Evolutionary conservation across 2,113 vertebrate species (phyloP), one percentile per base, ranked within the genome.

Genomic region (Cryptotis parvus): DNA sequence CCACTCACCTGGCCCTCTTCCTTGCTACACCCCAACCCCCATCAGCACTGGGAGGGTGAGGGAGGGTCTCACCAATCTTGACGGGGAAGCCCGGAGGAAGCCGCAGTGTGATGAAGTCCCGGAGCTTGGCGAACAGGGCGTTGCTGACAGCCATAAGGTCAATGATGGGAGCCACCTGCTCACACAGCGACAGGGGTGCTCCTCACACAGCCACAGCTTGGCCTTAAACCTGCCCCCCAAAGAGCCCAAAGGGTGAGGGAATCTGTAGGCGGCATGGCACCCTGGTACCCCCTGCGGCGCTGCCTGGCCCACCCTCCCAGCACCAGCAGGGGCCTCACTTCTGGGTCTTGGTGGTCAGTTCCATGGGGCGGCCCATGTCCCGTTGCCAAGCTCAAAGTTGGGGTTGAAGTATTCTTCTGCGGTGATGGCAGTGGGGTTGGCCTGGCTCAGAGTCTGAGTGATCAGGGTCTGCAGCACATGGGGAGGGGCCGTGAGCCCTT

Each of bases 101-200:
- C 91, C 99, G 99, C 91, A 99, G 98, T 8, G 98, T 99, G 97
- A 99, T 99, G 97, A 99, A 99, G 97, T 99, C 99, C 49, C 99
- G 98, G 95, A 99, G 98, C 94, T 99, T 99, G 93, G 99, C 99
- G 45, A 99, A 99, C 76, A 99, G 98, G 4, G 99, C 98, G 12
- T 99, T 99, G 95, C 99, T 99, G 97, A 99, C 99, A 33, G 99
- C 99, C 99, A 99, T 99, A 96, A 99, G 99, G 97, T 99, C 99
- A 9, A 99, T 99, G 98, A 99, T 99, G 89, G 99, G 99, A 79
- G 98, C 99, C 91, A 99, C 99, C 97, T 99, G 99, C 94, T 99
- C 99, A 15, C 98, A 97, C 97, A 99, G 98, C 84, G 99, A 99
- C 95, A 99, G 98, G 41, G 99, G 73, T 99, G 99, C 95, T 99